phyloP scores from a whole-genome alignment of 35 echinoderm and acorn worm species.

The Acanthaster planci region DNA sequence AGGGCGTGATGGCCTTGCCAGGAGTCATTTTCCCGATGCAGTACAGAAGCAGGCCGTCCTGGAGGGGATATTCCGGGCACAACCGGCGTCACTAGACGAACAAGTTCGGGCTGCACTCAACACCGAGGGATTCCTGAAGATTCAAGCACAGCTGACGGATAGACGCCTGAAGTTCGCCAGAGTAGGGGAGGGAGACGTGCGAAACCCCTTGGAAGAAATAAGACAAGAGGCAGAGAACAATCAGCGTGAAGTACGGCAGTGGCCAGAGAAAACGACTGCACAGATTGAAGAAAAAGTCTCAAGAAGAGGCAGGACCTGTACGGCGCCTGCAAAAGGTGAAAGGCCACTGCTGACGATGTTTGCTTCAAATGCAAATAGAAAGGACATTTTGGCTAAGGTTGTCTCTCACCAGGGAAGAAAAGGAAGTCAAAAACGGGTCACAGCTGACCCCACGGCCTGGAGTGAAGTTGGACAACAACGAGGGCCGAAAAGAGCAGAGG shows the following conservation, averaged over 20 bases:
- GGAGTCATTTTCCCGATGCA: constrained; percentile 27
- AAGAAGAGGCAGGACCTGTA: not conserved
- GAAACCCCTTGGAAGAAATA: not conserved
- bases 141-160: constrained; percentile 7
- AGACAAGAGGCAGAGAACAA: not conserved
- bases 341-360: not conserved
- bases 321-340: not conserved
- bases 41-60: constrained; percentile 21
- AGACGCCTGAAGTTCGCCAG: not conserved
- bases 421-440: too few species aligned
- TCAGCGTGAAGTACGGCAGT: too few species aligned
- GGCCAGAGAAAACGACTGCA: too few species aligned
- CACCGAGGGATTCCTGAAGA: not conserved
- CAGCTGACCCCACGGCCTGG: too few species aligned
- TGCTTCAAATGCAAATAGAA: not conserved
- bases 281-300: too few species aligned
- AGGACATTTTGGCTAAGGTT: not conserved
- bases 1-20: not conserved
- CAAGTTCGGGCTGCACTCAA: constrained; percentile 19
- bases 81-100: constrained; percentile 28
- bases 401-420: too few species aligned
- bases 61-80: constrained; percentile 22
- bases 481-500: too few species aligned
- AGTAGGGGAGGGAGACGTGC: not conserved
- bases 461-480: too few species aligned